These are phyloP conservation scores for Megalops cyprinoides DNA, from an alignment of 2,797 vertebrate species.

Conservation along the genomic window DNA sequence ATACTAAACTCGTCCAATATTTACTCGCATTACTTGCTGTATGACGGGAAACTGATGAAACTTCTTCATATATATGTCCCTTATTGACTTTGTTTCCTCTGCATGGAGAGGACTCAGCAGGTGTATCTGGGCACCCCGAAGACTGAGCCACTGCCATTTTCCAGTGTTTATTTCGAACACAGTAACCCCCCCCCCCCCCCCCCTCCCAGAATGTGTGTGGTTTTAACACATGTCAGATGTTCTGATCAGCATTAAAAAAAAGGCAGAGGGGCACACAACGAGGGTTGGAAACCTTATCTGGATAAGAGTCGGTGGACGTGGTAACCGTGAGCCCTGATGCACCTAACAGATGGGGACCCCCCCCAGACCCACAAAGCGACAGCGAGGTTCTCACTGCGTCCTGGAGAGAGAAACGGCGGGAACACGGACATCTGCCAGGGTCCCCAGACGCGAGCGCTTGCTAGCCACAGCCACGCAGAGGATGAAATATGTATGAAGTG, in stretches of 20 bases:
- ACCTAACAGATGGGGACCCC: conserved; percentile 72
- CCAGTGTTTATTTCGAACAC: no score
- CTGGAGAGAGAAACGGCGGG: conserved; percentile 56
- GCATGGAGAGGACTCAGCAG: neutral
- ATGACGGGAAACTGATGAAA: no score
- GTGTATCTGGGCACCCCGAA: neutral
- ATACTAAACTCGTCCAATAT: neutral
- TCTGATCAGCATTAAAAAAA: conserved; percentile 1
- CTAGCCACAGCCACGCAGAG: conserved; percentile 53
- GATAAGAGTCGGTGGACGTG: conserved; percentile 40
- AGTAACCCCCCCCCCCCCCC: no score
- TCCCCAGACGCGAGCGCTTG: conserved; percentile 68
- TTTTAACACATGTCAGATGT: neutral
- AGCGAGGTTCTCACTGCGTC: conserved; percentile 40
- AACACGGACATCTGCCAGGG: conserved; percentile 80
- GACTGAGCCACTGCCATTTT: neutral
- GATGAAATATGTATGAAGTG: conserved; percentile 81
- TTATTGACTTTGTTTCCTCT: neutral
- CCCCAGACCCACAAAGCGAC: conserved; percentile 51
- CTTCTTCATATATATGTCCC: neutral
- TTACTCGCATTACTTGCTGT: no score
- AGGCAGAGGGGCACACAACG: neutral
- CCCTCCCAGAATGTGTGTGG: neutral
- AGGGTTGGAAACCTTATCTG: conserved; percentile 46
- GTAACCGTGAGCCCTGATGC: conserved; percentile 45